Conservation (phyloP, 1,140 invertebrate genomes). For the Zophobas atratus region DNA sequence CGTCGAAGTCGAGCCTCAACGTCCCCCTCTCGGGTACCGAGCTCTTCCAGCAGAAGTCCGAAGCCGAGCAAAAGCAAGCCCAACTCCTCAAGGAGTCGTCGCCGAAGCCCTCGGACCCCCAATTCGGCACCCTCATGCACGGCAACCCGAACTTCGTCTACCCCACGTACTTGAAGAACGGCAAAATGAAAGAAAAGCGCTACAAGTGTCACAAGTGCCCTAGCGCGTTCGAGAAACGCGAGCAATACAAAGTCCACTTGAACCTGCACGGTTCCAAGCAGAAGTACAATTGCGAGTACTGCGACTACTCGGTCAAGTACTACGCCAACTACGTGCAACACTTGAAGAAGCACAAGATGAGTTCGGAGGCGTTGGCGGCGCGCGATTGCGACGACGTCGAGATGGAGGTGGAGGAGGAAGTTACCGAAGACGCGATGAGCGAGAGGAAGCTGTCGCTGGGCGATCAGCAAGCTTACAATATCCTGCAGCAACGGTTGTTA, state of each 20-base stretch:
- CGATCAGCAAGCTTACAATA: constrained; percentile 71
- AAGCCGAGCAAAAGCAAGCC: constrained; percentile 69
- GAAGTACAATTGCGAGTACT: constrained; percentile 86
- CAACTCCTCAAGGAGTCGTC: constrained; percentile 22
- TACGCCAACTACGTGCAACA: constrained; percentile 88
- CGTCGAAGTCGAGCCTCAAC: constrained; percentile 59
- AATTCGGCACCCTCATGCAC: constrained; percentile 76
- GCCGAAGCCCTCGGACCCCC: constrained; percentile 69
- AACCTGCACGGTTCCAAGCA: constrained; percentile 88
- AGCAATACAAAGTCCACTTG: constrained; percentile 88
- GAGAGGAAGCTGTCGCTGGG: constrained; percentile 69
- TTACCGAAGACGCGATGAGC: constrained; percentile 57
- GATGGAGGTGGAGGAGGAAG: constrained; percentile 60
- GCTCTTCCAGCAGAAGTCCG: constrained; percentile 74
- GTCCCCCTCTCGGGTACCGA: constrained; percentile 77
- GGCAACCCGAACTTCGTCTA: constrained; percentile 85
- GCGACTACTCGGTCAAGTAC: constrained; percentile 92
- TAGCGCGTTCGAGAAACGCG: constrained; percentile 88
- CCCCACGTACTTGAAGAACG: constrained; percentile 82
- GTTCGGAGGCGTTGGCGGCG: constrained; percentile 77
- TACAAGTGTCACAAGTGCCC: constrained; percentile 91
- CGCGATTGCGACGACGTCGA: constrained; percentile 68
- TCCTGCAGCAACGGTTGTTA: constrained; percentile 63
- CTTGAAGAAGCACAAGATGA: constrained; percentile 82
- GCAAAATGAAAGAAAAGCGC: constrained; percentile 81